Evolutionary conservation across 2,888 invertebrate species (phyloP), one percentile per base, ranked within the genome.

Genomic region (Litoditis marina): DNA sequence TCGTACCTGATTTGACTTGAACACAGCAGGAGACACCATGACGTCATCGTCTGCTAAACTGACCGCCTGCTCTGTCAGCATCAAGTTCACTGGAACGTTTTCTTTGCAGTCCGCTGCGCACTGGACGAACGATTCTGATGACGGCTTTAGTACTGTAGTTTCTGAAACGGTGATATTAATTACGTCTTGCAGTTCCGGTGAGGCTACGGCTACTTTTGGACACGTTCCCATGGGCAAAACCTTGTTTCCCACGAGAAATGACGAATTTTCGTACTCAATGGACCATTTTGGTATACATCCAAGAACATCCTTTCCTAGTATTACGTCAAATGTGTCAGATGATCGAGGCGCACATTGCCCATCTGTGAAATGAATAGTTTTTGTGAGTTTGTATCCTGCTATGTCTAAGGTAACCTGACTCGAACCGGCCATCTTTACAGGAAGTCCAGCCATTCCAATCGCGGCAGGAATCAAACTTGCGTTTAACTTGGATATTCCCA

Each of bases 281-380:
- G 31, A 19, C 55, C 60, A 65, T 6, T 27, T 30, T 1, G 65
- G 65, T 2, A 65, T 27, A 0, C 42, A 13, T 0, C 32, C 22
- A 0, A 64, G 36, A 11, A 63, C 1, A n/a, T 63, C 63, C 47
- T 63, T 63, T 6, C 63, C 63, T 2, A 65, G 13, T 6, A 65
- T 60, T 47, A 65, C 30, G 11, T 65, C 47, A 32, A 56, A 65
- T 13, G 49, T 19, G 2, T 13, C 53, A 1, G 31, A 7, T 11
- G 16, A 30, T 25, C 19, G 11, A 8, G 52, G 28, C 13, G 52
- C 28, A 13, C 27, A 28, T 13, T 11, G 16, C 8, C 52, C 52
- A 30, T 52, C 16, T 13, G 11, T 25, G 28, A 52, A 52, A 28
- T 60, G 32, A 11, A 32, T 30, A 0, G 13, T n/a, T 2, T 65